phyloP scores from a whole-genome alignment of 2,113 vertebrate species.

The Artemisiospiza belli region DNA sequence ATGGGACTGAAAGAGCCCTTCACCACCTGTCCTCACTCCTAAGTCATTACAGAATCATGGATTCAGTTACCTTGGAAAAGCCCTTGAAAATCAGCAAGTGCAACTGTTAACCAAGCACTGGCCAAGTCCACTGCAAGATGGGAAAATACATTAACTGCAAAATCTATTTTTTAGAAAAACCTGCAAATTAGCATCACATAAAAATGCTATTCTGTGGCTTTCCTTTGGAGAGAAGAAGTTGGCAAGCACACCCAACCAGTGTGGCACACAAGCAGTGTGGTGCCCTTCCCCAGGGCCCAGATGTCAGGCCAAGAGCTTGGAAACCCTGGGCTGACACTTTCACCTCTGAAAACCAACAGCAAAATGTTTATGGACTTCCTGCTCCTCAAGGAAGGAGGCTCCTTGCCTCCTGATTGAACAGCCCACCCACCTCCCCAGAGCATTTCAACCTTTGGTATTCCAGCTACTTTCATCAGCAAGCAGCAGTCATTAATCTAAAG shows the following conservation, averaged over 20 bases:
- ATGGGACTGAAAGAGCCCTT: not conserved
- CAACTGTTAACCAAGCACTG: not conserved
- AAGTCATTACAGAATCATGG: not conserved
- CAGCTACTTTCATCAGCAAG: not conserved
- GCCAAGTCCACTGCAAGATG: not conserved
- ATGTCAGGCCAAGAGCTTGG: not conserved
- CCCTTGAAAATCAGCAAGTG: not conserved
- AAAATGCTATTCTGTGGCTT: not conserved
- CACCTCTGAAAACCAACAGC: not conserved
- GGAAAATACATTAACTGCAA: not conserved
- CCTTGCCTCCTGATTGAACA: not conserved
- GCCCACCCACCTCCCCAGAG: not conserved
- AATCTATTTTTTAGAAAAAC: not conserved
- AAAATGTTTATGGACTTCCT: not conserved
- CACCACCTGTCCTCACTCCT: fast-evolving
- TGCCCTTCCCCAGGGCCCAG: not conserved
- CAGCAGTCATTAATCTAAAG: not conserved
- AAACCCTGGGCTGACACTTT: not conserved
- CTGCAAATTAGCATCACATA: not conserved
- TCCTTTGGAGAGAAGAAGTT: not conserved
- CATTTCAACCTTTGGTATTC: not conserved
- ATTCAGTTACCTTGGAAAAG: not conserved
- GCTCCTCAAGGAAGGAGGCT: not conserved
- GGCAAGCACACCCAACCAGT: fast-evolving
- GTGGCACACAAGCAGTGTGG: fast-evolving